Evolutionary conservation across 2,797 vertebrate genomes (phyloP).

Genomic region (Lithobates sylvaticus): DNA sequence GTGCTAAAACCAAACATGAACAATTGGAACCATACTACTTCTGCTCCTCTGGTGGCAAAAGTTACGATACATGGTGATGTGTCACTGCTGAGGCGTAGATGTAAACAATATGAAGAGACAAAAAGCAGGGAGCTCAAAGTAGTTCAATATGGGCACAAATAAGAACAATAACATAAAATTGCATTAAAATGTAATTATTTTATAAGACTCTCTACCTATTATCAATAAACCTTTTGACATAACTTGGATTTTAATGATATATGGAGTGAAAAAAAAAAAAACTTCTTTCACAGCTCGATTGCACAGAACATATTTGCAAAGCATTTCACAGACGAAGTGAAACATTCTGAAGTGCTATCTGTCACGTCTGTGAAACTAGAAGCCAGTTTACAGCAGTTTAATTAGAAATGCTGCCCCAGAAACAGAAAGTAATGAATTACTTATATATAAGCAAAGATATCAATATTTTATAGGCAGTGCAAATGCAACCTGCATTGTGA

Average conservation of each 20-base stretch:
- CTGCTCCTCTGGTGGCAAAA: no score
- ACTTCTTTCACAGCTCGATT: slow-evolving; percentile 40
- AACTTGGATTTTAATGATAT: slow-evolving; percentile 35
- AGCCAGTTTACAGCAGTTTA: slow-evolving; percentile 59
- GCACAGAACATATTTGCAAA: slow-evolving; percentile 52
- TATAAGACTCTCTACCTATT: neutral
- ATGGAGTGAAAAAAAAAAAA: slow-evolving; percentile 35
- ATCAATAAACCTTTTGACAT: slow-evolving; percentile 37
- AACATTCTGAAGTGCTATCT: slow-evolving; percentile 60
- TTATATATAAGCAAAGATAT: slow-evolving; percentile 61
- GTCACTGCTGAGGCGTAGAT: no score
- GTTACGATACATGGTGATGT: no score
- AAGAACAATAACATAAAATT: neutral
- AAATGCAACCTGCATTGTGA: slow-evolving; percentile 46
- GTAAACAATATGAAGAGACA: no score
- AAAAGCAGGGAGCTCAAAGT: no score
- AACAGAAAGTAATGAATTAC: slow-evolving; percentile 61
- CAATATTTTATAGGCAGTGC: slow-evolving; percentile 57
- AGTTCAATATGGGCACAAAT: no score
- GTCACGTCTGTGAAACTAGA: slow-evolving; percentile 59
- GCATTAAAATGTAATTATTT: neutral
- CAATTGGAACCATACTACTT: no score
- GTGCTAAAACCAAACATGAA: no score
- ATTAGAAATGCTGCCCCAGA: slow-evolving; percentile 60
- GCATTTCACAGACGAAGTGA: slow-evolving; percentile 58